Conservation (phyloP, 2,888 invertebrate genomes). For the Punctoribates punctum region DNA sequence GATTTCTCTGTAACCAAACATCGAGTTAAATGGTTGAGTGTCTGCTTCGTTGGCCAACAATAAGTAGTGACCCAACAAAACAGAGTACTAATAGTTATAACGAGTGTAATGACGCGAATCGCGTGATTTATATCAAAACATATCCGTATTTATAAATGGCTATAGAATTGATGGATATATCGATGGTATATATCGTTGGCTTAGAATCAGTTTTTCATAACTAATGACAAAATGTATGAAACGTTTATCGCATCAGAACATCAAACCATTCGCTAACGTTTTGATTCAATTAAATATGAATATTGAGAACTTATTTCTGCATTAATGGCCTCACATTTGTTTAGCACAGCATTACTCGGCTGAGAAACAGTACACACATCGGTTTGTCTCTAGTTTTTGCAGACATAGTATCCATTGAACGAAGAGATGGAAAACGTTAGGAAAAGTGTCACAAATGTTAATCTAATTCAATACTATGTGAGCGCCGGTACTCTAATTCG, state of each 20-base stretch:
- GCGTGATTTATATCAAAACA: not conserved
- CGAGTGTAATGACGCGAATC: conserved; percentile 29
- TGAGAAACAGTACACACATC: not conserved
- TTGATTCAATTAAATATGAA: conserved; percentile 28
- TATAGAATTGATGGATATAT: too few species aligned
- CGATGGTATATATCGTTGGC: too few species aligned
- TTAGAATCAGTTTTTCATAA: not conserved
- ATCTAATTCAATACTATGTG: not conserved
- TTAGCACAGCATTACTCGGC: too few species aligned
- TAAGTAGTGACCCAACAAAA: not conserved
- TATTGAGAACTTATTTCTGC: conserved; percentile 19
- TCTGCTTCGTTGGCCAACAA: not conserved
- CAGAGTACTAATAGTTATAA: not conserved
- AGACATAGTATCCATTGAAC: not conserved
- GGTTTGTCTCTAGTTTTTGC: not conserved
- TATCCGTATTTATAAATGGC: too few species aligned
- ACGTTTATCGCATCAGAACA: not conserved
- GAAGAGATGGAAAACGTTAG: not conserved
- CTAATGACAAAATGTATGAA: not conserved
- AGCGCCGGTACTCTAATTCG: not conserved
- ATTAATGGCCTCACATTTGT: too few species aligned
- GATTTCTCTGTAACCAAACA: too few species aligned
- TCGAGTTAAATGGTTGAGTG: not conserved
- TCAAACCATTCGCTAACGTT: not conserved
- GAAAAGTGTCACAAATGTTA: conserved; percentile 25